Base-by-base conservation (phyloP, 2,113 vertebrate species). In the Microtus montanus region DNA sequence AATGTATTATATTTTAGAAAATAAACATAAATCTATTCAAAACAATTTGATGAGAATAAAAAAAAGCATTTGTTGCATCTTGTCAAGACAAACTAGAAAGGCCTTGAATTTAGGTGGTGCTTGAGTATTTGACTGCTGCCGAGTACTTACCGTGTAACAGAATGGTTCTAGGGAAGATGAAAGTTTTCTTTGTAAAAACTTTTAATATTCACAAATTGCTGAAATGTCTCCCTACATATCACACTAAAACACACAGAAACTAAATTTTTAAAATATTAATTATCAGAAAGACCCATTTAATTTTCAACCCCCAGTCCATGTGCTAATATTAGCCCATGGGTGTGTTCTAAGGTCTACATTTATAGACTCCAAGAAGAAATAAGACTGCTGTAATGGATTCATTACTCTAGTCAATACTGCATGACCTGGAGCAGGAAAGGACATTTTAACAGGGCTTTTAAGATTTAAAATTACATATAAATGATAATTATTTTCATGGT, bases 381-480 rank as follows among this genome's bases (percentile, higher is more conserved):
- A 66, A 94, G 87, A 73, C 95, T 82, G n/a, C 44, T 22, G 38
- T 92, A 95, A 93, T 96, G 93, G 95, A 96, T 93, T 97, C 80
- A 97, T 97, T 96, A 96, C 64, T 73, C 30, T 94, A 94, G 90
- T 93, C 96, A 94, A 95, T 97, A 96, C 70, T 95, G 73, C 90
- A 95, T 95, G 80, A 87, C 66, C 90, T 87, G 17, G 47, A 97
- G 87, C 88, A 95, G 95, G 93, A 94, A 97, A 94, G 94, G 89
- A 96, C 71, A 95, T 97, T 97, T 97, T 93, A 93, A 93, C 71
- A 91, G 93, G 90, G 82, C 84, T 96, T 96, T 98, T 96, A 97
- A 97, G 93, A 96, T 97, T 96, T 96, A 97, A 97, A 97, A 97
- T 98, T 96, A 90, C 93, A 97, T 97, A 96, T 96, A 97, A 97